phyloP scores from a whole-genome alignment of 2,888 invertebrate species.

The Pandemis corylana region DNA sequence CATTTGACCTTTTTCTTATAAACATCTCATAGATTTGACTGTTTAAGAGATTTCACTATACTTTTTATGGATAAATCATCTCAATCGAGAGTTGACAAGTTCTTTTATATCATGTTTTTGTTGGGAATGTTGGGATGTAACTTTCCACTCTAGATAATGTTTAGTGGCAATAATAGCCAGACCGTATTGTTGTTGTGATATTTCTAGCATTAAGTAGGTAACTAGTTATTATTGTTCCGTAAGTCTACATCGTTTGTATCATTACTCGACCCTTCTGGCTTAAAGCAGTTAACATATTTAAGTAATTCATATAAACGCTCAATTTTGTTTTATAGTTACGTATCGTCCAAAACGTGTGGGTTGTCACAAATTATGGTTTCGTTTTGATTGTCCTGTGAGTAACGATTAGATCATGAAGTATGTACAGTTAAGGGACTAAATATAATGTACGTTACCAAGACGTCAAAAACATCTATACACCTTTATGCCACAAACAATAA shows the following conservation, averaged over 20 bases:
- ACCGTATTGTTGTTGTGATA: constrained; percentile 20
- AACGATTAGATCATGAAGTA: too few species aligned
- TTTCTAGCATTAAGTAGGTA: constrained; percentile 14
- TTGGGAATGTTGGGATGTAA: neutral
- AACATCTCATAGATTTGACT: too few species aligned
- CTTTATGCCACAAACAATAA: too few species aligned
- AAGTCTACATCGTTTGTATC: constrained; percentile 28
- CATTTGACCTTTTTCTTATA: too few species aligned
- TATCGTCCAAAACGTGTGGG: neutral
- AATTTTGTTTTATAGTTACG: neutral
- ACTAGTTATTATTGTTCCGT: constrained; percentile 22
- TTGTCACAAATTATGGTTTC: neutral
- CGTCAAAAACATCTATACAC: too few species aligned
- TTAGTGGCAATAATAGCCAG: neutral
- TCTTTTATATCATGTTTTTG: too few species aligned
- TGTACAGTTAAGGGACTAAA: too few species aligned
- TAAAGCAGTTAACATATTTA: neutral
- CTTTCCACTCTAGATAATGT: constrained; percentile 1
- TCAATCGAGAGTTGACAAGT: too few species aligned
- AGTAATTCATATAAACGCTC: neutral
- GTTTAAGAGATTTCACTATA: too few species aligned
- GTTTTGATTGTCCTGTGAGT: too few species aligned
- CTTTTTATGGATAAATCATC: too few species aligned
- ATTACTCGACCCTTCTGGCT: constrained; percentile 23
- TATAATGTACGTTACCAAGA: too few species aligned